Base-by-base conservation (phyloP, 2,797 vertebrate species). In the Poecilia picta region DNA sequence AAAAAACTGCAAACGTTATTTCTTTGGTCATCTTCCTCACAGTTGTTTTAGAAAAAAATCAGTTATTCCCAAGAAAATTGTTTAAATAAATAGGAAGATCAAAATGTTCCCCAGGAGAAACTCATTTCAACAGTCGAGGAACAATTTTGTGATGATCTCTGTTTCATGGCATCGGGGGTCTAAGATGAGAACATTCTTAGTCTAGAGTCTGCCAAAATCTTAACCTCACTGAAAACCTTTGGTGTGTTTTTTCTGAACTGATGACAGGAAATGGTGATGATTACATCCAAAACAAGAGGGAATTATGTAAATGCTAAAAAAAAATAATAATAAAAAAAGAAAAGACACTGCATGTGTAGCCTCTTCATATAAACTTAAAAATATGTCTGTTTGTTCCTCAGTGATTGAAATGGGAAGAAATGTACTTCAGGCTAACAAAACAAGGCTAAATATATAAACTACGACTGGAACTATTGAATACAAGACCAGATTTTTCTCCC, bases 381-480 rank as follows among this genome's bases (percentile, higher is more conserved):
- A 39, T 41, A 68, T 68, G 36, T 64, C 5, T 64, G 31, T 10
- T 66, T 39, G 33, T 5, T 41, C 64, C 33, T 68, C 12, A 41
- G 10, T 68, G 33, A 41, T 66, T 57, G 36, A 66, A 66, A 66
- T 66, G 64, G 1, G 36, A 8, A 41, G 36, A 39, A 41, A 41
- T 25, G 23, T 39, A 41, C 64, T 66, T 39, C 64, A 39, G 36
- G 1, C 64, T 66, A 41, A 39, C 16, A 64, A 64, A 64, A 36
- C 59, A 41, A 25, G 36, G 20, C 20, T 41, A 41, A 41, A 41
- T 64, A 68, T 72, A 81, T 77, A 11, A 28, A 83, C 83, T 72
- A 62, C 72, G 71, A 77, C 41, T 73, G 33, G 11, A n/a, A 15
- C 6, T 8, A 64, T 12, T 8, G 59, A 64, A 23, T 25, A 13